Conservation (phyloP, 1,140 invertebrate species). For the Lanistes nyassanus region DNA sequence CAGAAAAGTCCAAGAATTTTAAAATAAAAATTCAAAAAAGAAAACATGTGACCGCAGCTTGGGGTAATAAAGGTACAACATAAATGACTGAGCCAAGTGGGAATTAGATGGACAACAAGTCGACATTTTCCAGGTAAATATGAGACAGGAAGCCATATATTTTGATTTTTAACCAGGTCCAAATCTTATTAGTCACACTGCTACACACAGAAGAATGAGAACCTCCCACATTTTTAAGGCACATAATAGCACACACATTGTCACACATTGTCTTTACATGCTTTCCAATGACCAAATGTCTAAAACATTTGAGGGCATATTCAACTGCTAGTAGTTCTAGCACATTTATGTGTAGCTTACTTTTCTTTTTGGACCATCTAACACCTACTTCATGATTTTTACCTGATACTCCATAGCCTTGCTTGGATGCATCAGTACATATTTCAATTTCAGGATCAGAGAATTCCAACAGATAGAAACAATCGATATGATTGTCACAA, state of each 20-base stretch:
- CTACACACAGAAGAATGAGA: not conserved
- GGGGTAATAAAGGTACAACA: no score
- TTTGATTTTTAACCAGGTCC: slow-evolving; percentile 1
- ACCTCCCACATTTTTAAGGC: slow-evolving; percentile 1
- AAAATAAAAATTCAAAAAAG: not conserved
- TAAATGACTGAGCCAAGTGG: no score
- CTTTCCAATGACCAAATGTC: not conserved
- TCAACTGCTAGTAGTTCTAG: slow-evolving; percentile 1
- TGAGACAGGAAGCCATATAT: not conserved
- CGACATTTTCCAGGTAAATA: not conserved
- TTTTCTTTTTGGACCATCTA: not conserved
- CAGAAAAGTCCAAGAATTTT: no score
- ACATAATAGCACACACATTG: slow-evolving; percentile 10
- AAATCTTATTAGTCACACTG: slow-evolving; percentile 9
- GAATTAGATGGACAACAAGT: not conserved
- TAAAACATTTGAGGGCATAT: slow-evolving; percentile 2
- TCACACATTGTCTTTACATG: slow-evolving; percentile 8
- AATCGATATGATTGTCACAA: no score
- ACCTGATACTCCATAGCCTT: not conserved
- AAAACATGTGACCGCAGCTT: no score
- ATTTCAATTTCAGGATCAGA: slow-evolving; percentile 3
- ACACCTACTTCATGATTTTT: not conserved
- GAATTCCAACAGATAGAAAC: not conserved
- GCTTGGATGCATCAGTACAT: not conserved
- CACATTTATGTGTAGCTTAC: not conserved